phyloP scores from a whole-genome alignment of 2,888 invertebrate species.

The Oegoconia quadripuncta region DNA sequence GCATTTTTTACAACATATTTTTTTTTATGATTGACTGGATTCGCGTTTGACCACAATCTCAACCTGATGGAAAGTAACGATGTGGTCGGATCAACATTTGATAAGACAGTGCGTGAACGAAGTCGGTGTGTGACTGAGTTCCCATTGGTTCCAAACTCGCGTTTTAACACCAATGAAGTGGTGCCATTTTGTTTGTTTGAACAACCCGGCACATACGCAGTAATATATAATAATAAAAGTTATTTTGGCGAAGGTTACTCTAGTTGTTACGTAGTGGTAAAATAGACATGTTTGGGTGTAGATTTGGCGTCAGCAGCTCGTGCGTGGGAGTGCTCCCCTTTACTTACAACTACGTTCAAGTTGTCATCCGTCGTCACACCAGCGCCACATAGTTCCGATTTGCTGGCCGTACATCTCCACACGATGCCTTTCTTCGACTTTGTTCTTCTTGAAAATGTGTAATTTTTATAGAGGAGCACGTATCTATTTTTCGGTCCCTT shows the following conservation, averaged over 20 bases:
- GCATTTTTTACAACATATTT: too few relatives aligned
- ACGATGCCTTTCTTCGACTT: conserved; percentile 64
- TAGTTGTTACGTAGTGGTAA: conserved; percentile 34
- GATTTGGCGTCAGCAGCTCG: conserved; percentile 30
- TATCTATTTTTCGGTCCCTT: conserved; percentile 53
- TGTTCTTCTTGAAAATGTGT: conserved; percentile 46
- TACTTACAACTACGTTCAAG: conserved; percentile 46
- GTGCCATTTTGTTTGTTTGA: too few relatives aligned
- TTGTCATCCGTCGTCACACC: conserved; percentile 53
- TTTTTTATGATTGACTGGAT: too few relatives aligned
- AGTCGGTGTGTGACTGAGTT: too few relatives aligned
- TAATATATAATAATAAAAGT: too few relatives aligned
- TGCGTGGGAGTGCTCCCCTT: conserved; percentile 47
- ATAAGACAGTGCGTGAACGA: too few relatives aligned
- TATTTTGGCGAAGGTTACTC: conserved; percentile 16
- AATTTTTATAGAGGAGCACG: conserved; percentile 46
- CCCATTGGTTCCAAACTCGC: too few relatives aligned
- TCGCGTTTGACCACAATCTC: too few relatives aligned
- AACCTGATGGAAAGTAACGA: too few relatives aligned
- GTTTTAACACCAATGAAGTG: too few relatives aligned
- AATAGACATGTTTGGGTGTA: conserved; percentile 67
- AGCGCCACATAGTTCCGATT: conserved; percentile 51
- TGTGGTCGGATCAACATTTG: too few relatives aligned
- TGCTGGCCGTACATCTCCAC: conserved; percentile 61
- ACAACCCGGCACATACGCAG: too few relatives aligned